Conservation (phyloP, 1,140 invertebrate genomes). For the Apolygus lucorum region DNA sequence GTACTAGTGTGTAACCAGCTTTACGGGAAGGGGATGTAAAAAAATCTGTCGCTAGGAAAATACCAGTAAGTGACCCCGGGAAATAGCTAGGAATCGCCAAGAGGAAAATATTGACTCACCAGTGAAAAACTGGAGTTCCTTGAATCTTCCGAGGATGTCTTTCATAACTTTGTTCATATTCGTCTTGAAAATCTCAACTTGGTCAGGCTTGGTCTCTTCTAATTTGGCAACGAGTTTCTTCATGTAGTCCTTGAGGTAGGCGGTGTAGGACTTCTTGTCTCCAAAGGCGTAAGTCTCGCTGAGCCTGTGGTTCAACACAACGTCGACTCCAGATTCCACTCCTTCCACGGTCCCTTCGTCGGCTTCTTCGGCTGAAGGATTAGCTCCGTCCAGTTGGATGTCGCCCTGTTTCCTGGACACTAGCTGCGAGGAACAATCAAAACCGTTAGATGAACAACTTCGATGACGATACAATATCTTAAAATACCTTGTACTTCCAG, state of each 20-base stretch:
- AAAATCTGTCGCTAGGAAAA: too few relatives aligned
- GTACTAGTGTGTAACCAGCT: too few relatives aligned
- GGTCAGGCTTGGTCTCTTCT: conserved; percentile 66
- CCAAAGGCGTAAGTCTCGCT: conserved; percentile 74
- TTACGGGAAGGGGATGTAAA: too few relatives aligned
- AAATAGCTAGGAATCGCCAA: neutral
- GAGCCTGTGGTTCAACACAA: conserved; percentile 86
- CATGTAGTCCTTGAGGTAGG: conserved; percentile 93
- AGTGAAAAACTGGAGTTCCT: conserved; percentile 89
- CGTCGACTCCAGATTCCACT: conserved; percentile 76
- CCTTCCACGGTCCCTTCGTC: conserved; percentile 72
- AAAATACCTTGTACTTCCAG: too few relatives aligned
- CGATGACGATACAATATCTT: too few relatives aligned
- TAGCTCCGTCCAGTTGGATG: conserved; percentile 72
- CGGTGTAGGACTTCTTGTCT: conserved; percentile 83
- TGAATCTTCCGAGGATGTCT: conserved; percentile 82
- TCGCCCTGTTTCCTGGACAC: conserved; percentile 68
- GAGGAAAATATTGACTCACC: conserved; percentile 43
- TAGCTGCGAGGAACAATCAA: conserved; percentile 45
- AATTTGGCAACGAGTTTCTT: conserved; percentile 81
- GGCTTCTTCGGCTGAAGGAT: conserved; percentile 85
- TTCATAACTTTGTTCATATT: conserved; percentile 95
- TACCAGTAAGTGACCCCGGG: too few relatives aligned
- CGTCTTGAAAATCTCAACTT: conserved; percentile 80
- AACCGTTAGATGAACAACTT: neutral